Evolutionary conservation across 1,140 invertebrate genomes (phyloP), one percentile per base, ranked within the genome.

Genomic region (Drosophila tani): DNA sequence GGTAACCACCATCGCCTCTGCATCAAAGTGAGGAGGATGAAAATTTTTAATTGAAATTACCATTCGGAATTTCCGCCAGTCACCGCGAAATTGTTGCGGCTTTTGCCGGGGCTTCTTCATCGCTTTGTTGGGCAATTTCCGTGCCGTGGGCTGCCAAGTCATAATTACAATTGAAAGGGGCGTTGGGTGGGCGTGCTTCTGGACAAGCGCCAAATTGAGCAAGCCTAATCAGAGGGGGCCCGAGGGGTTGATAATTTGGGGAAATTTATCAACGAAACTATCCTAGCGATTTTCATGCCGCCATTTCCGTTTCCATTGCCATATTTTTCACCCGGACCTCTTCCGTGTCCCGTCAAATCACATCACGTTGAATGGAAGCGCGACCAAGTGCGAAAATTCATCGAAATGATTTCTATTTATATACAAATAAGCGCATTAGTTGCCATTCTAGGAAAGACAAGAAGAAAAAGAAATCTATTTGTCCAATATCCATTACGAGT

Each of bases 41-140:
- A 69, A 57, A 79, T 84, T 84, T 82, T 85, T 85, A 85, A 86
- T 85, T 85, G 83, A 86, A 85, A 85, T 85, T 85, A 82, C 82
- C 82, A 82, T 86, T 63, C 51, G 53, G 81, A 82, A 79, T 86
- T 79, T 57, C 35, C 55, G 38, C 38, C 45, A 73, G 51, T 64
- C 63, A 80, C 63, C 64, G 41, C 74, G 12, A 59, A 82, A 79
- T 81, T 63, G 46, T 14, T 41, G 66, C 29, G 70, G 78, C 73
- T 57, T 73, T 43, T 43, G 2, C 21, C 24, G 0, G 12, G 4
- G 17, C 15, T 17, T 5, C 7, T 4, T 8, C 21, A 9, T 17
- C 32, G 41, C 21, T 46, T 47, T 50, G 46, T 43, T 35, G 21
- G 38, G 46, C 74, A 57, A 78, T 78, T 69, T 78, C 57, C 64